Evolutionary conservation across 2,888 invertebrate species (phyloP), one percentile per base, ranked within the genome.

Genomic region (Nemoura dubitans): DNA sequence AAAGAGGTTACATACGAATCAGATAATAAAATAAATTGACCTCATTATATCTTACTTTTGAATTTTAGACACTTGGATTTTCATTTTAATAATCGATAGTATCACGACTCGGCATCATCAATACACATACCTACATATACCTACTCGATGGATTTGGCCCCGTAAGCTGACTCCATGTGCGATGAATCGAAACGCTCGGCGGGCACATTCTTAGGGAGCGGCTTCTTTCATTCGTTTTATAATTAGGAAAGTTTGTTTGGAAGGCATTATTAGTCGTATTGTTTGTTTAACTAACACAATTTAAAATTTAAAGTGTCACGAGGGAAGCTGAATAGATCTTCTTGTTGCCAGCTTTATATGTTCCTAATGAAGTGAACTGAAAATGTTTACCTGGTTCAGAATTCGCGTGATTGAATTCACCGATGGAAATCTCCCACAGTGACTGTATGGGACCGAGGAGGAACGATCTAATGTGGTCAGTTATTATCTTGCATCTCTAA

Each of bases 1-100:
- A 81, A 81, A 30, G 14, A 30, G 81, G 29, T 81, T 30, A 81
- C 6, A 81, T 30, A n/a, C n/a, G 30, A 81, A 28, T 30, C 29
- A 81, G 28, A 81, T 28, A 28, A 81, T 81, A 81, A 81, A 81
- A 81, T 30, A 81, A 81, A 81, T 21, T 30, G 81, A 81, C 81
- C 81, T 81, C 81, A 81, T 81, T 81, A 30, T 59, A 59, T 59
- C 14, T 59, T 59, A 59, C 59, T 59, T 59, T 59, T 59, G 59
- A 59, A 14, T 59, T 81, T 81, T 30, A 81, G 81, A 81, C 30
- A 81, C 81, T 81, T 30, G 81, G 28, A 81, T 81, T 81, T 81
- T 59, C 7, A 6, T 81, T 81, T 81, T 81, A 81, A 81, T 81
- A 81, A 81, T 81, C 81, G 81, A 81, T 81, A 29, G 28, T 0